These are phyloP conservation scores for Noturus placidus DNA, from an alignment of 2,113 vertebrate species.

Conservation along the genomic window DNA sequence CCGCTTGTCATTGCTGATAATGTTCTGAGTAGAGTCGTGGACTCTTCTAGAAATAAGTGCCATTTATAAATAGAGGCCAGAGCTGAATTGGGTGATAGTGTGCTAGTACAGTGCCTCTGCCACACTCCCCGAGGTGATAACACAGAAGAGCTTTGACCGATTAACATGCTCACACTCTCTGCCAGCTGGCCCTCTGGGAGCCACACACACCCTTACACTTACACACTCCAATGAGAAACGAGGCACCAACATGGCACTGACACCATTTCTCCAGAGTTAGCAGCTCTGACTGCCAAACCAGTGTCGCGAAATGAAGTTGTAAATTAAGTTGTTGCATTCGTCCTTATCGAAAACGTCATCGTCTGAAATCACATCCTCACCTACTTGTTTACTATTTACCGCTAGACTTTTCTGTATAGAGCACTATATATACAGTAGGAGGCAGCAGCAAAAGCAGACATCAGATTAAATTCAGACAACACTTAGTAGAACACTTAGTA, in stretches of 20 bases:
- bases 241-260: conserved; percentile 18
- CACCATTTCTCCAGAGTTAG: conserved; percentile 24
- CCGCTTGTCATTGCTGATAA: background rate
- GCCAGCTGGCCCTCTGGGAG: conserved; percentile 34
- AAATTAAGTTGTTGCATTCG: conserved; percentile 10
- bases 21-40: background rate
- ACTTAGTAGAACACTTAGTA: too few relatives aligned
- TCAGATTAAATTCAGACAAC: background rate
- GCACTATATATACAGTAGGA: too few relatives aligned
- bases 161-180: conserved; percentile 42
- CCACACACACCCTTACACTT: conserved; percentile 27
- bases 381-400: background rate
- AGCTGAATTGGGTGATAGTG: conserved; percentile 38
- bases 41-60: background rate
- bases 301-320: background rate
- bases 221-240: conserved; percentile 27
- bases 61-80: conserved; percentile 29
- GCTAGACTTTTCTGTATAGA: background rate
- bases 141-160: conserved; percentile 39
- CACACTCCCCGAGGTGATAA: conserved; percentile 41
- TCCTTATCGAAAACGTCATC: background rate
- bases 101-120: conserved; percentile 33
- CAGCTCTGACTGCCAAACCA: background rate
- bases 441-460: background rate
- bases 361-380: background rate